Evolutionary conservation across 2,888 invertebrate species (phyloP).

Genomic region (Dicycla oo): DNA sequence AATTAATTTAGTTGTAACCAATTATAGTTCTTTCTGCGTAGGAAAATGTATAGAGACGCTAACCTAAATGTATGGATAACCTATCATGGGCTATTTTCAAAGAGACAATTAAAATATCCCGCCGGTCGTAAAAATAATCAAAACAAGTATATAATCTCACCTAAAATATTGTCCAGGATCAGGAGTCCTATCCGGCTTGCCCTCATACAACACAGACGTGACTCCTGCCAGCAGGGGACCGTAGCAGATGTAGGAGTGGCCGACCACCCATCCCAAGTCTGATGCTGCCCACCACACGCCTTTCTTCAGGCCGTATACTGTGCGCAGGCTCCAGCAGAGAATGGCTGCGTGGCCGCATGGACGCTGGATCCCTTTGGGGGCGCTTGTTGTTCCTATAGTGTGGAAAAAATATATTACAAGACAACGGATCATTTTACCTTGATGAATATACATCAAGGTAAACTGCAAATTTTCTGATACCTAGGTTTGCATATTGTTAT

Average conservation of each 20-base stretch:
- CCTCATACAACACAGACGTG: conserved; percentile 96
- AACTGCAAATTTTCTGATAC: too few relatives aligned
- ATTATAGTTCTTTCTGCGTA: neutral
- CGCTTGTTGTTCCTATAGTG: conserved; percentile 80
- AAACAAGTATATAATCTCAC: conserved; percentile 78
- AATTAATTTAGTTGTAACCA: neutral
- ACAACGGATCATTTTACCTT: too few relatives aligned
- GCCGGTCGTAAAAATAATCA: too few relatives aligned
- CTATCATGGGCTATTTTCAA: neutral
- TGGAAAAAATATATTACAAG: neutral
- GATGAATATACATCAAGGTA: too few relatives aligned
- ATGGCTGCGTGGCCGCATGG: conserved; percentile 97
- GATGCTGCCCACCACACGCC: conserved; percentile 98
- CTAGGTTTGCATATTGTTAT: too few relatives aligned
- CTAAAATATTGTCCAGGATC: conserved; percentile 98
- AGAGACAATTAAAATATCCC: neutral
- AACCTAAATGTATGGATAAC: neutral
- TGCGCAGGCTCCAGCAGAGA: conserved; percentile 95
- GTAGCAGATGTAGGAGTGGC: conserved; percentile 98
- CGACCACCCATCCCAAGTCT: conserved; percentile 97
- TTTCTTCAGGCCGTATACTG: conserved; percentile 94
- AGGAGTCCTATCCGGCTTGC: conserved; percentile 98
- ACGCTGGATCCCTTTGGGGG: conserved; percentile 94
- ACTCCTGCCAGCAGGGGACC: conserved; percentile 95
- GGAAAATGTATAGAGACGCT: neutral